These are phyloP conservation scores for Fulmarus glacialis DNA, from an alignment of 2,113 vertebrate species.

Conservation along the genomic window DNA sequence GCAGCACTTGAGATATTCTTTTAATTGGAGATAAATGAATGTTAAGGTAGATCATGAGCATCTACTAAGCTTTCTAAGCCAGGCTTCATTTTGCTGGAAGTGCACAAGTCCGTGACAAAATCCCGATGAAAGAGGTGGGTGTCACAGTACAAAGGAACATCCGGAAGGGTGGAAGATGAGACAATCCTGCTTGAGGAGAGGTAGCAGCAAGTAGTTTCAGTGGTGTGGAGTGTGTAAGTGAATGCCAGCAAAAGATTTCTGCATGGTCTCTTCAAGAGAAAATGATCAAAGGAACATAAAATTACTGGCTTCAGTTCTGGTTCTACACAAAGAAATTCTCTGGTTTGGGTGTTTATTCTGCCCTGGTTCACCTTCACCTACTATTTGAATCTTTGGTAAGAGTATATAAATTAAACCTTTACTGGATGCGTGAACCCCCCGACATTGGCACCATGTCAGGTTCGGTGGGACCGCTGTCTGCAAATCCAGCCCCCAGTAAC, in stretches of 20 bases:
- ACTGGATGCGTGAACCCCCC: neutral
- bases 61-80: neutral
- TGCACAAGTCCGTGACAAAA: neutral
- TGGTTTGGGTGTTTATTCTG: neutral
- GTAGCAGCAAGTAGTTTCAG: neutral
- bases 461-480: neutral
- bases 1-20: neutral
- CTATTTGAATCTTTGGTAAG: neutral
- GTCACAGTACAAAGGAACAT: neutral
- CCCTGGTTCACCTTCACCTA: neutral
- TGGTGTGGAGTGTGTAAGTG: neutral
- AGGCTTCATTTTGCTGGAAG: neutral
- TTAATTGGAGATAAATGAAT: neutral
- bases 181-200: neutral
- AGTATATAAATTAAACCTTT: neutral
- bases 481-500: neutral
- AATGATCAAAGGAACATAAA: neutral
- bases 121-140: neutral
- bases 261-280: neutral
- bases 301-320: neutral
- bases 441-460: rapidly evolving
- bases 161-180: neutral
- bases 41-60: neutral
- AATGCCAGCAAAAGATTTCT: neutral
- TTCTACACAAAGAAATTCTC: neutral